Percentiles rank a stretch among this genome's conserved stretches.
Conservation (phyloP, 1,140 invertebrate species). For the Akabosia matsudoensis region DNA sequence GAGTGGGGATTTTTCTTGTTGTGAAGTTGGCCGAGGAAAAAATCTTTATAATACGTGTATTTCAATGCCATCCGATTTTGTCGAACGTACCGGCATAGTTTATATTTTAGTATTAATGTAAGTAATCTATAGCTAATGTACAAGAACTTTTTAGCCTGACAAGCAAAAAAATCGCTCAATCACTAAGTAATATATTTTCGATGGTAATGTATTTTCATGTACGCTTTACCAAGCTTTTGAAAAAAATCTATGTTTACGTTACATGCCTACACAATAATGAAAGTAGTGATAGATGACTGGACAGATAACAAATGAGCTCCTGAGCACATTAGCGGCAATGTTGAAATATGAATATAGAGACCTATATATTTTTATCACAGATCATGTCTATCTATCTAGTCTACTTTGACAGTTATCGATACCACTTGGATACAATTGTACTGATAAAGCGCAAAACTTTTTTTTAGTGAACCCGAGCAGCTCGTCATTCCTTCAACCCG, state of each 20-base stretch:
- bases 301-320: neutral
- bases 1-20: no score
- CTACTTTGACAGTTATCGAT: neutral
- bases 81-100: no score
- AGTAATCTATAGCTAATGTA: no score
- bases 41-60: no score
- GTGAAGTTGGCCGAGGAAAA: no score
- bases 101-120: no score
- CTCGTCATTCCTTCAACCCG: neutral
- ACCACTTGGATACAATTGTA: neutral
- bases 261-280: neutral
- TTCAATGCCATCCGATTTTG: no score
- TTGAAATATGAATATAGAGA: neutral
- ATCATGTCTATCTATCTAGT: neutral
- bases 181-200: no score
- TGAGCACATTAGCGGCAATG: no score
- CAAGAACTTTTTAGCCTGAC: no score
- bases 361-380: neutral
- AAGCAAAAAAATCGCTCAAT: no score
- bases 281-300: neutral
- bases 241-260: neutral
- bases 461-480: neutral
- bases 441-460: neutral
- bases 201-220: neutral
- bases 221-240: neutral